Conservation (phyloP, 2,797 vertebrate genomes). For the Dromococcyx pavoninus region DNA sequence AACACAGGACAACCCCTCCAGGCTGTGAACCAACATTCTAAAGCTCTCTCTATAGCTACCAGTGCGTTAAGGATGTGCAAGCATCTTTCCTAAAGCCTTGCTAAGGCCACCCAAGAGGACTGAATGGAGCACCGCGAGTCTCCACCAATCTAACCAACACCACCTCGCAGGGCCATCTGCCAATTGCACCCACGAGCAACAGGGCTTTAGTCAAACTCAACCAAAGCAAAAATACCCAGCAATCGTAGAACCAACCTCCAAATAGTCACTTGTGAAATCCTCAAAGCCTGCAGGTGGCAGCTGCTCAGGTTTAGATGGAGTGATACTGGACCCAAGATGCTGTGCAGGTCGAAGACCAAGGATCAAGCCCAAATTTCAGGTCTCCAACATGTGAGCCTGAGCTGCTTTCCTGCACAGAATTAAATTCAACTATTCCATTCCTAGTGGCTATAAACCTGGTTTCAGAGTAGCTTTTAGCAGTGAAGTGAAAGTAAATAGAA, state of each 20-base stretch:
- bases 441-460: neutral
- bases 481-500: neutral
- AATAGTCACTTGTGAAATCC: neutral
- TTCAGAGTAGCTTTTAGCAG: neutral
- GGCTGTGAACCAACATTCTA: neutral
- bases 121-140: fast-evolving
- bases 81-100: neutral
- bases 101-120: neutral
- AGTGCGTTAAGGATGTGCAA: neutral
- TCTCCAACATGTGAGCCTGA: neutral
- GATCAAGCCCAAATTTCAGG: fast-evolving
- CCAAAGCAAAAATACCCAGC: neutral
- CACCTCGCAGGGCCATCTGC: fast-evolving
- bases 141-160: neutral
- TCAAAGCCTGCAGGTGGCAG: neutral
- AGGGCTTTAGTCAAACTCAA: neutral
- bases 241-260: neutral
- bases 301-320: neutral
- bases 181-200: fast-evolving
- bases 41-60: neutral
- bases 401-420: neutral
- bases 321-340: neutral
- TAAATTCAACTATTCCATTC: neutral
- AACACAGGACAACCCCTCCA: neutral
- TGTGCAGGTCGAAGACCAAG: neutral